A percentile compares a stretch with the other conserved stretches of the same genome.
phyloP scores from a whole-genome alignment of 1,140 invertebrate genomes.

The Drosophila teissieri region DNA sequence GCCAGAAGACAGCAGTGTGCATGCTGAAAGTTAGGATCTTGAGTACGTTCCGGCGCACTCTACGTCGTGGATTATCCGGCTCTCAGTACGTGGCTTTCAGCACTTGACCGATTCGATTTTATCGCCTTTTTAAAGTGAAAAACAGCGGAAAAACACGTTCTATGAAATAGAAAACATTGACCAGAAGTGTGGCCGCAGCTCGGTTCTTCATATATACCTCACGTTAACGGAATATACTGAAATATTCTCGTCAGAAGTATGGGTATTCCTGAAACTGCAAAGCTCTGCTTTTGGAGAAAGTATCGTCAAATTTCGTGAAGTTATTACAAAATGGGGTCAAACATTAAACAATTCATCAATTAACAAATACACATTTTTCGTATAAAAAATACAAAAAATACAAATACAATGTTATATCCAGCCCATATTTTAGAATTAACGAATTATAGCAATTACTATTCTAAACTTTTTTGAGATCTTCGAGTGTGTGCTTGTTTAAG shows the following conservation, averaged over 20 bases:
- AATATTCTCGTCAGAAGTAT: no score
- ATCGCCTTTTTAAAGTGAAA: constrained; percentile 19
- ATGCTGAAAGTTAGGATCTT: constrained; percentile 54
- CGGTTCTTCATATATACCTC: not conserved
- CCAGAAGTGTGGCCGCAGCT: constrained; percentile 3
- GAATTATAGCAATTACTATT: no score
- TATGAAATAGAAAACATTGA: constrained; percentile 1
- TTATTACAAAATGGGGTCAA: no score
- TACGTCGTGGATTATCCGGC: constrained; percentile 3
- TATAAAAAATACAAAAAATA: no score
- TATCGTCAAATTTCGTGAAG: no score
- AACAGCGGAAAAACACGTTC: constrained; percentile 21
- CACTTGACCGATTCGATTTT: constrained; percentile 2
- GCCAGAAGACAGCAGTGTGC: constrained; percentile 84
- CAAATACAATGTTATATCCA: no score
- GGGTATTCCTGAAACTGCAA: not conserved
- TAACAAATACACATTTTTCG: no score
- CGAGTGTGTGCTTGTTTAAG: no score
- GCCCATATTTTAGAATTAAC: no score
- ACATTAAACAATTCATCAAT: no score
- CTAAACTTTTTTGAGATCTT: no score
- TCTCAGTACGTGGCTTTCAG: constrained; percentile 14
- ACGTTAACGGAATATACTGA: not conserved
- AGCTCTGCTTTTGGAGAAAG: no score
- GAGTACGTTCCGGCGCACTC: constrained; percentile 25